These are phyloP conservation scores for Rhea americana DNA, from an alignment of 2,113 vertebrate species.

Conservation along the genomic window DNA sequence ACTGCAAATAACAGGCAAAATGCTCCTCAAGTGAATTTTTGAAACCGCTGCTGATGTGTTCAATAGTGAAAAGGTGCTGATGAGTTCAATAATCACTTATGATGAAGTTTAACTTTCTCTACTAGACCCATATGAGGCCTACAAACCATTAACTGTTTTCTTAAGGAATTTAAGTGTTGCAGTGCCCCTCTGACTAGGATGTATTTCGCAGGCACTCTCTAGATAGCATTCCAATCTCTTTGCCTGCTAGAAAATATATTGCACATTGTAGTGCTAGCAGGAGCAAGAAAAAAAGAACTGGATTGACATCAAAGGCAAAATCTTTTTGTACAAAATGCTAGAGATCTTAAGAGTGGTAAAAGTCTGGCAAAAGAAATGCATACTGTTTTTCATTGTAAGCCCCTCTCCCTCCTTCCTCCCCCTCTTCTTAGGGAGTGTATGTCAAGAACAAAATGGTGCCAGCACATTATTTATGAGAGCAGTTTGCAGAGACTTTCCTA, in stretches of 20 bases:
- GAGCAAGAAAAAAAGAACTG: slow-evolving; percentile 47
- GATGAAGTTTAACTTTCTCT: not conserved
- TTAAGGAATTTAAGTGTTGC: not conserved
- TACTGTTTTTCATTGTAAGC: slow-evolving; percentile 26
- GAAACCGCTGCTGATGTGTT: not conserved
- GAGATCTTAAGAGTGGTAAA: slow-evolving; percentile 51
- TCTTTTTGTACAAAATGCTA: slow-evolving; percentile 19
- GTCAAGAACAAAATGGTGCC: not conserved
- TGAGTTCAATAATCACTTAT: not conserved
- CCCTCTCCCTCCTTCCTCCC: not conserved
- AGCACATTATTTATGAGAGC: not conserved
- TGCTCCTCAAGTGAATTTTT: not conserved
- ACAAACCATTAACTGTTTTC: not conserved
- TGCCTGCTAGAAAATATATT: slow-evolving; percentile 35
- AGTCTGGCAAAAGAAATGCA: slow-evolving; percentile 33
- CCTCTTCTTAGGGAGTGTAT: not conserved
- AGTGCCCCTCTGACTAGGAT: not conserved
- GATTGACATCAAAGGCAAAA: slow-evolving; percentile 60
- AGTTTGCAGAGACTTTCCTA: slow-evolving; percentile 2
- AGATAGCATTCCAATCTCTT: not conserved
- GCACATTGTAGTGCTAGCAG: slow-evolving; percentile 27
- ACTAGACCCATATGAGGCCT: not conserved
- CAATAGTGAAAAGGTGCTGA: not conserved
- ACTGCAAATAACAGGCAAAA: not conserved
- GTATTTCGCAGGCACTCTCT: not conserved